Percentiles rank a stretch among this genome's conserved stretches.
These are phyloP conservation scores for Peromyscus nudipes DNA, from an alignment of 2,797 vertebrate genomes.

Conservation along the genomic window DNA sequence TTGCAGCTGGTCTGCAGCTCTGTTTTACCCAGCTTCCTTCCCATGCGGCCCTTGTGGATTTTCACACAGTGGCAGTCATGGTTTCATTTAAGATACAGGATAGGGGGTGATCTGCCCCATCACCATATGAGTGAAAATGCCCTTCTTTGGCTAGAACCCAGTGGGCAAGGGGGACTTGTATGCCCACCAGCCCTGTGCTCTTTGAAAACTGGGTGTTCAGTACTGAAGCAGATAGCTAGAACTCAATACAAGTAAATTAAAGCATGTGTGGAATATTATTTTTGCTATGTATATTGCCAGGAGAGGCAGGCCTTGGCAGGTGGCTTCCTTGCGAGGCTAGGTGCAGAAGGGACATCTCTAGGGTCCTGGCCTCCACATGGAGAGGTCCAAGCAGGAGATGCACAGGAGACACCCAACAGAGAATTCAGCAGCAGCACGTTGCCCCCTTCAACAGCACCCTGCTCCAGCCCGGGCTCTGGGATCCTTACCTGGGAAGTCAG, in stretches of 20 bases:
- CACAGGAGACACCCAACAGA: rapidly evolving
- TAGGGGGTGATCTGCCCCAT: neutral
- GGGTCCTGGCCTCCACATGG: neutral
- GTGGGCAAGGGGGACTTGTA: neutral
- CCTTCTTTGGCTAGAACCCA: rapidly evolving
- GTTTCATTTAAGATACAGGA: neutral
- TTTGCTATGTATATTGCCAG: rapidly evolving
- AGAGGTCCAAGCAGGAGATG: neutral
- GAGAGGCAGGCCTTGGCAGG: neutral
- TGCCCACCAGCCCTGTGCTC: neutral
- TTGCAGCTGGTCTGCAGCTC: neutral
- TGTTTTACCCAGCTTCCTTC: neutral
- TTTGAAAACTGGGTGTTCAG: neutral
- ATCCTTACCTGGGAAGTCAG: conserved; percentile 96
- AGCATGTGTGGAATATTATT: neutral
- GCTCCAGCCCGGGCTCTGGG: neutral
- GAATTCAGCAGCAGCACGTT: neutral
- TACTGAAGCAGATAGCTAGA: neutral
- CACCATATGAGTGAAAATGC: rapidly evolving
- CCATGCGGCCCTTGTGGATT: neutral
- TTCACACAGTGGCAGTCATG: no score
- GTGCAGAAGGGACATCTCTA: neutral
- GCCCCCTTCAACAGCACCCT: rapidly evolving
- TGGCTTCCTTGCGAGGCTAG: neutral
- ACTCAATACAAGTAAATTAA: neutral